Percentiles rank a stretch among this genome's conserved stretches.
phyloP scores from a whole-genome alignment of 2,888 invertebrate species.

The Chironomus riparius region DNA sequence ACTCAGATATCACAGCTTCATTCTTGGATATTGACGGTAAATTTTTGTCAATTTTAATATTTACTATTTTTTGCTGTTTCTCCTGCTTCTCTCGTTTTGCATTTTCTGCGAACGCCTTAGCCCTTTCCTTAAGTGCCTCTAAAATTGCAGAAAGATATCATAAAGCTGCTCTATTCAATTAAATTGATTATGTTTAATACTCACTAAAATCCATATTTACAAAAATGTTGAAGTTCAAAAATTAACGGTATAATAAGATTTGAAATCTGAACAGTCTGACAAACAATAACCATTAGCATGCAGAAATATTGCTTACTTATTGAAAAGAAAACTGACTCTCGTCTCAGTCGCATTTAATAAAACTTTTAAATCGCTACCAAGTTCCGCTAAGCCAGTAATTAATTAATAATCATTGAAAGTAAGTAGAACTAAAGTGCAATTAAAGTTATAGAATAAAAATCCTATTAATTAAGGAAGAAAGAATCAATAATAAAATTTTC shows the following conservation, averaged over 20 bases:
- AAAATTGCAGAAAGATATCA: neutral
- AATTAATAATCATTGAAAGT: conserved; percentile 6
- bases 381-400: conserved; percentile 1
- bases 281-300: too few species aligned
- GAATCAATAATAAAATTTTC: neutral
- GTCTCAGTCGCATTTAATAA: conserved; percentile 13
- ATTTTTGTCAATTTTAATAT: neutral
- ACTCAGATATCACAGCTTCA: neutral
- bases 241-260: neutral
- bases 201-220: neutral
- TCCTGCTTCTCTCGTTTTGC: neutral
- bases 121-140: neutral
- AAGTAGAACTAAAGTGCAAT: neutral
- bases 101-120: neutral
- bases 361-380: neutral
- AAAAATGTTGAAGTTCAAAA: too few species aligned
- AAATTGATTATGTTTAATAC: neutral
- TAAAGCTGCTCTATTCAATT: neutral
- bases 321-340: too few species aligned
- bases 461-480: neutral
- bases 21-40: neutral
- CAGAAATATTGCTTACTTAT: too few species aligned
- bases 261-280: too few species aligned
- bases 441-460: neutral
- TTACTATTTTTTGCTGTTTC: neutral